These are phyloP conservation scores for Teinopalpus imperialis DNA, from an alignment of 2,888 invertebrate species.

Conservation along the genomic window DNA sequence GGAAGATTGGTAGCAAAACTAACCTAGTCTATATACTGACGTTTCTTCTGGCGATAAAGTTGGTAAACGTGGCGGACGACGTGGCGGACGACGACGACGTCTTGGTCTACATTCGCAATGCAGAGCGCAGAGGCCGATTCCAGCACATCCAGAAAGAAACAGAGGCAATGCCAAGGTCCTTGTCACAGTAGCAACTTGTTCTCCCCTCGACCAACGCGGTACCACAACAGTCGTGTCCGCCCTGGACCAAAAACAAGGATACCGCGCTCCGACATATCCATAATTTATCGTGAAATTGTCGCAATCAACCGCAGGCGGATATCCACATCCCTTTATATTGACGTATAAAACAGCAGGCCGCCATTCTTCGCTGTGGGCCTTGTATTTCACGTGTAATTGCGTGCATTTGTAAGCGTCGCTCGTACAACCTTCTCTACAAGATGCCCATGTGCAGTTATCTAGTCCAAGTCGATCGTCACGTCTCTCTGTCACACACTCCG, in stretches of 20 bases:
- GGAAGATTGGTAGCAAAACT: conserved; percentile 40
- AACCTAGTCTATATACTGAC: conserved; percentile 70
- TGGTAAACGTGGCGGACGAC: conserved; percentile 83
- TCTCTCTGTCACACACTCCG: conserved; percentile 86
- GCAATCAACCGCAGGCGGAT: conserved; percentile 89
- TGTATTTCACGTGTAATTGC: conserved; percentile 85
- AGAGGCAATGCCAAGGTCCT: conserved; percentile 92
- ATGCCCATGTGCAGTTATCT: conserved; percentile 91
- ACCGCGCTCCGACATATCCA: conserved; percentile 85
- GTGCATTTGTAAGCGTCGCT: conserved; percentile 88
- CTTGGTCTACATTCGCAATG: conserved; percentile 92
- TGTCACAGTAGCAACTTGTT: conserved; percentile 91
- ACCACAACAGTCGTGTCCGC: conserved; percentile 92
- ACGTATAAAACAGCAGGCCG: conserved; percentile 86
- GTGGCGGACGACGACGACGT: conserved; percentile 84
- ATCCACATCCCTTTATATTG: conserved; percentile 92
- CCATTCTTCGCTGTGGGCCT: conserved; percentile 71
- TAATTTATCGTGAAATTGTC: conserved; percentile 87
- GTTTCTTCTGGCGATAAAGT: conserved; percentile 80
- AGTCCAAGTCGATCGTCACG: conserved; percentile 87
- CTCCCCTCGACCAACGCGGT: conserved; percentile 91
- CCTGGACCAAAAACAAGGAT: conserved; percentile 87
- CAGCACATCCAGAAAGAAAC: conserved; percentile 91
- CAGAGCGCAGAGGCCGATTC: conserved; percentile 91
- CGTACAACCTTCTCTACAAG: conserved; percentile 91